Percentiles rank a stretch among this genome's conserved stretches.
These are phyloP conservation scores for Budorcas taxicolor DNA, from an alignment of 2,113 vertebrate genomes.

Conservation along the genomic window DNA sequence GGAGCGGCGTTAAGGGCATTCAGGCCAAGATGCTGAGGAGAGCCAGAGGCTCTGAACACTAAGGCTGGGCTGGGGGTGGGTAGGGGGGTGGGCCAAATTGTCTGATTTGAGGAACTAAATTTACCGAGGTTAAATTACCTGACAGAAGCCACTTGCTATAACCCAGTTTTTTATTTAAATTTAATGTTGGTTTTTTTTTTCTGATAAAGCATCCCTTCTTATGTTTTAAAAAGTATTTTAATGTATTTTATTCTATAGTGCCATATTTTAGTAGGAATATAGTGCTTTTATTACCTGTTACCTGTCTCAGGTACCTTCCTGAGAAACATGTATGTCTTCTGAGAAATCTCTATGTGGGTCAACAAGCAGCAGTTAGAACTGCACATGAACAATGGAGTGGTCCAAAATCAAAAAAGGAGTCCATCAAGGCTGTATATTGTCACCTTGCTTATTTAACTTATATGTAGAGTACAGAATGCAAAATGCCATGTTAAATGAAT, in stretches of 20 bases:
- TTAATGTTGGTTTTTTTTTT: not conserved
- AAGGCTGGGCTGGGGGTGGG: fast-evolving
- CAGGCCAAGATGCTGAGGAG: not conserved
- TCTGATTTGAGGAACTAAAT: not conserved
- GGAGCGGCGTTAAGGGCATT: not conserved
- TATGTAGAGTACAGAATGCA: not conserved
- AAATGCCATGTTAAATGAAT: not conserved
- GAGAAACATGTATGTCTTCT: not conserved
- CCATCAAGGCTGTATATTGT: not conserved
- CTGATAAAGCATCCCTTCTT: not conserved
- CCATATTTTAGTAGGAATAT: not conserved
- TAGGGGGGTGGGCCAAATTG: fast-evolving
- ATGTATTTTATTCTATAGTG: not conserved
- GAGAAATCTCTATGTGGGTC: fast-evolving
- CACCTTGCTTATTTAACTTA: not conserved
- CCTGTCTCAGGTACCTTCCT: not conserved
- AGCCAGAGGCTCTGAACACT: not conserved
- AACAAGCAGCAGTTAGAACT: not conserved
- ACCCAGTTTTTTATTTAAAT: not conserved
- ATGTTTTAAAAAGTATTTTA: not conserved
- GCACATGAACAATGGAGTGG: not conserved
- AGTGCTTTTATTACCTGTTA: not conserved
- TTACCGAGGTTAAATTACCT: not conserved
- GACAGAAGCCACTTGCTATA: not conserved
- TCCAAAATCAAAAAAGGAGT: not conserved